Conservation (phyloP, 2,888 invertebrate genomes). For the Hemicrepidius hirtus region DNA sequence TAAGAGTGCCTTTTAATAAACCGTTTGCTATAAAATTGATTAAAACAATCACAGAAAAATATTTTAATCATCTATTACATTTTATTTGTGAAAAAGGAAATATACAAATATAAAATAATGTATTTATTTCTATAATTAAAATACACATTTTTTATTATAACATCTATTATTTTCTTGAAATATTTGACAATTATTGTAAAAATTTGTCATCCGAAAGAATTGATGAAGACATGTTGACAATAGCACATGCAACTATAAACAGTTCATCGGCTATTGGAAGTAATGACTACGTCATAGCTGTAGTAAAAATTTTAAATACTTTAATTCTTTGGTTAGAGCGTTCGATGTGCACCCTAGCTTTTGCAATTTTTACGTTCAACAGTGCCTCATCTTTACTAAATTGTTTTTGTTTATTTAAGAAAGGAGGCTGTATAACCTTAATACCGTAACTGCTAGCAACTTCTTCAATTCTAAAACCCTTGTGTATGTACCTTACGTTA, state of each 20-base stretch:
- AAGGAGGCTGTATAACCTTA: conserved; percentile 16
- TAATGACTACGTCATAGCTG: neutral
- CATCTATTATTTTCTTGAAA: too few species aligned
- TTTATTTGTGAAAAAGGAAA: too few species aligned
- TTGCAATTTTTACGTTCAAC: conserved; percentile 4
- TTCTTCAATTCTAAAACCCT: conserved; percentile 42
- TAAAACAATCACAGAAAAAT: too few species aligned
- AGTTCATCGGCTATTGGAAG: neutral
- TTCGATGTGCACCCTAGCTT: conserved; percentile 9
- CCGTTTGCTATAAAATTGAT: too few species aligned
- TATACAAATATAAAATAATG: too few species aligned
- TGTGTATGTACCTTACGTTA: conserved; percentile 57
- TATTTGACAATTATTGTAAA: too few species aligned
- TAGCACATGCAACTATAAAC: conserved; percentile 10
- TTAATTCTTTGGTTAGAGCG: conserved; percentile 10
- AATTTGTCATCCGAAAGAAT: conserved; percentile 4
- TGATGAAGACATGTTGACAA: neutral
- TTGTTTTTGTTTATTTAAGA: conserved; percentile 20
- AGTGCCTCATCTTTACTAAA: neutral
- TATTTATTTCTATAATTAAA: too few species aligned
- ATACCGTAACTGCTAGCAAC: neutral
- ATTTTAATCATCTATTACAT: too few species aligned
- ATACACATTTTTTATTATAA: too few species aligned
- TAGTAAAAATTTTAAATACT: conserved; percentile 1
- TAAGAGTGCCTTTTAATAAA: too few species aligned